phyloP scores from a whole-genome alignment of 2,888 invertebrate genomes.

The Amiota communis region DNA sequence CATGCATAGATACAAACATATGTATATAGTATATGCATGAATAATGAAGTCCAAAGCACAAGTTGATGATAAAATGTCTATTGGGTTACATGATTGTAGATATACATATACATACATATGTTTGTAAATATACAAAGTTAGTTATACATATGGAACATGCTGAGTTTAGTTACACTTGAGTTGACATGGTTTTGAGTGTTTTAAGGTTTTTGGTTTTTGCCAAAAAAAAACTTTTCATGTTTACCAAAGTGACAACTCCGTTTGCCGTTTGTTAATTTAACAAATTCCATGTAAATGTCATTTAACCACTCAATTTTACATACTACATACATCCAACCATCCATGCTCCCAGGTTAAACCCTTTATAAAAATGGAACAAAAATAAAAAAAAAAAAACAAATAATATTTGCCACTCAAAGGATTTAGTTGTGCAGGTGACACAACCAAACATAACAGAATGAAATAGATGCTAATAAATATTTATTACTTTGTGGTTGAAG shows the following conservation, averaged over 20 bases:
- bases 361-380: not conserved
- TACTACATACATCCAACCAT: not conserved
- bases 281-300: constrained; percentile 28
- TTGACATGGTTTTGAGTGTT: not conserved
- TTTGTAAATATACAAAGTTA: too few relatives aligned
- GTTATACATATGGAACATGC: not conserved
- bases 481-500: too few relatives aligned
- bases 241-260: constrained; percentile 23
- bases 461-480: too few relatives aligned
- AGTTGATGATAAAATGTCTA: constrained; percentile 45
- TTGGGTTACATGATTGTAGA: too few relatives aligned
- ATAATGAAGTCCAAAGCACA: constrained; percentile 39
- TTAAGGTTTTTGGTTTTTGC: not conserved
- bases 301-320: constrained; percentile 31
- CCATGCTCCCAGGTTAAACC: not conserved
- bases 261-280: constrained; percentile 26
- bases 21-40: constrained; percentile 1
- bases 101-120: too few relatives aligned
- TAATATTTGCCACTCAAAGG: too few relatives aligned
- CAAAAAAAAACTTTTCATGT: constrained; percentile 18
- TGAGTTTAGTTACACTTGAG: constrained; percentile 4
- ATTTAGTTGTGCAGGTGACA: too few relatives aligned
- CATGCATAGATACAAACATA: not conserved
- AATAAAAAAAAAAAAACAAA: too few relatives aligned
- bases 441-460: too few relatives aligned